Conservation (phyloP, 2,113 vertebrate genomes). For the Rhombomys opimus region DNA sequence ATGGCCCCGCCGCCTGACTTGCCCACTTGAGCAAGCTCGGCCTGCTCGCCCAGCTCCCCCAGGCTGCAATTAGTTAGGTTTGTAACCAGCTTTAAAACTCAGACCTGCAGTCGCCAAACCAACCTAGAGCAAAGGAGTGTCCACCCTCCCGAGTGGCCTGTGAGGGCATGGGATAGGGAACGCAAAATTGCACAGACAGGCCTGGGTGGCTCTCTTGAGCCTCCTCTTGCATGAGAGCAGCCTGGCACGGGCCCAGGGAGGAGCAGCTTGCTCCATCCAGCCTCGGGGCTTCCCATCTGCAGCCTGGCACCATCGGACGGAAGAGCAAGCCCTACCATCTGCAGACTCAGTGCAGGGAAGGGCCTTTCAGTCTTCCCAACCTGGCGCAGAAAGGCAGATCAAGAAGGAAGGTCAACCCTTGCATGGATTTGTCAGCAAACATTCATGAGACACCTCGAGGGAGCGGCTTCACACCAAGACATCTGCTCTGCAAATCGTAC, state of each 20-base stretch:
- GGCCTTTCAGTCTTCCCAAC: not conserved
- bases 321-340: not conserved
- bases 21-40: slow-evolving; percentile 33
- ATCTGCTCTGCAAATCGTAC: slow-evolving; percentile 64
- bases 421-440: slow-evolving; percentile 67
- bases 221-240: not conserved
- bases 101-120: slow-evolving; percentile 70
- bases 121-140: slow-evolving; percentile 7
- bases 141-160: not conserved
- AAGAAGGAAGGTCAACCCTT: slow-evolving; percentile 48
- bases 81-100: slow-evolving; percentile 67
- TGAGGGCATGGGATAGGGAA: not conserved
- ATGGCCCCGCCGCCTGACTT: not conserved
- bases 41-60: slow-evolving; percentile 64
- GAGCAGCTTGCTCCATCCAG: slow-evolving; percentile 1
- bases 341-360: not conserved
- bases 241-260: not conserved
- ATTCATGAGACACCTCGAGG: slow-evolving; percentile 43
- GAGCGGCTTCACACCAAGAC: slow-evolving; percentile 70
- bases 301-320: not conserved
- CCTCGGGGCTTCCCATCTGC: not conserved
- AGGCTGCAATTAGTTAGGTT: slow-evolving; percentile 65
- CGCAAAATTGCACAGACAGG: not conserved
- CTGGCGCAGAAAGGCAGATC: slow-evolving; percentile 22
- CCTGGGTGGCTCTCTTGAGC: not conserved